Conservation (phyloP, 1,140 invertebrate genomes). For the Ericerus pela region DNA sequence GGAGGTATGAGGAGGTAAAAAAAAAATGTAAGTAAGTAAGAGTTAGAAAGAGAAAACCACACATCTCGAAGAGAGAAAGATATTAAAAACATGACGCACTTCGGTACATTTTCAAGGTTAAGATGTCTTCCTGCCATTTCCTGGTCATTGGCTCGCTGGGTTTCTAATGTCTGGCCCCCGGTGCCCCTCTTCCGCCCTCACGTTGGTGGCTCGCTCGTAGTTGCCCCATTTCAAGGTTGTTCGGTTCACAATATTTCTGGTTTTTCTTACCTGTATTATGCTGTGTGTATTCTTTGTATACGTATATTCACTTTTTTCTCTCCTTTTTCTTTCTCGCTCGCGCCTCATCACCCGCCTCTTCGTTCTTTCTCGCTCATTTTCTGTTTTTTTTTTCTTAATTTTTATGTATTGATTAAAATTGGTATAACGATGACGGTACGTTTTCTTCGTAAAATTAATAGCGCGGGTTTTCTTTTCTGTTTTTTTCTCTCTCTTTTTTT, state of each 20-base stretch:
- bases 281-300: too few species aligned
- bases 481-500: too few species aligned
- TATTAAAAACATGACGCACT: slow-evolving; percentile 12
- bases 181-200: not conserved
- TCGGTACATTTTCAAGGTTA: slow-evolving; percentile 11
- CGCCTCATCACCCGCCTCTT: too few species aligned
- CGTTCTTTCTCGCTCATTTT: too few species aligned
- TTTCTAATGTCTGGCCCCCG: slow-evolving; percentile 8
- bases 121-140: slow-evolving; percentile 11
- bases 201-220: not conserved
- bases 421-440: too few species aligned
- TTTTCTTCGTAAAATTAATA: too few species aligned
- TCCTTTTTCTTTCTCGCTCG: too few species aligned
- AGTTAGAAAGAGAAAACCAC: slow-evolving; percentile 14
- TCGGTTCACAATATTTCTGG: slow-evolving; percentile 10
- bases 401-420: too few species aligned
- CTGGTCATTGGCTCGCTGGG: slow-evolving; percentile 11
- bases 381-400: too few species aligned
- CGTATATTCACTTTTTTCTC: too few species aligned
- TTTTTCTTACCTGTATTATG: slow-evolving; percentile 8
- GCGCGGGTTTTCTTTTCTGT: too few species aligned
- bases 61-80: slow-evolving; percentile 9
- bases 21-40: slow-evolving; percentile 14
- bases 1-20: slow-evolving; percentile 15
- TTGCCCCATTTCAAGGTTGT: slow-evolving; percentile 9